Base-by-base conservation (phyloP, 2,113 vertebrate species). In the Leiothrix lutea region DNA sequence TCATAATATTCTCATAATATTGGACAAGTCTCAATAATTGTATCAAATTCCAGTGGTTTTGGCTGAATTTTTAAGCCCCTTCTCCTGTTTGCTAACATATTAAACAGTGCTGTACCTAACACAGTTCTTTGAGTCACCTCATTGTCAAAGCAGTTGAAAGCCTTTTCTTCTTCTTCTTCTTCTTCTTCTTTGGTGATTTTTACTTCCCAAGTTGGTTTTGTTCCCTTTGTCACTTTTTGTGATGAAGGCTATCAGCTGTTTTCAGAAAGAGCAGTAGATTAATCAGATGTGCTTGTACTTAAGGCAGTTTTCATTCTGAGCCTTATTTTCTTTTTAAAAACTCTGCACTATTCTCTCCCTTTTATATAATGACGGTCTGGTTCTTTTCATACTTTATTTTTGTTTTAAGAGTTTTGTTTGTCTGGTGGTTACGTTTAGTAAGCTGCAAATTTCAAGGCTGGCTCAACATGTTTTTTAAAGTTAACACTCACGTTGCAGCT, bases 221-320 rank as follows among this genome's bases (percentile, higher is more conserved):
- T 97, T 97, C 92, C 82, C 82, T 95, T 97, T 95, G 94, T 97
- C 86, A 44, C 64, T 66, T 90, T 77, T 90, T 90, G 82, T 90
- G 91, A 47, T 66, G 91, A 95, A 70, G 47, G 47, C 88, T 92
- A 92, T 96, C 94, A 83, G 64, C 82, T 94, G 75, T 70, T 96
- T 91, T 70, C 14, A 92, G 80, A 88, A 92, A 23, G 54, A 92
- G 64, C 72, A 40, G 69, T 47, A 80, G 86, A 86, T 93, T 83
- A 94, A 92, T 88, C 82, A 83, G 67, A 86, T 42, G 58, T 83
- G 42, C 67, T 90, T 70, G 42, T 42, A 73, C 67, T 86, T 61
- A 38, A 82, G 56, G 56, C 88, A 78, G 33, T 74, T 87, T 47
- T 65, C 44, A 33, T 71, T 87, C 57, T 71, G 57, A 81, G 42